phyloP scores from a whole-genome alignment of 2,113 vertebrate genomes.

The Corvus cornix region DNA sequence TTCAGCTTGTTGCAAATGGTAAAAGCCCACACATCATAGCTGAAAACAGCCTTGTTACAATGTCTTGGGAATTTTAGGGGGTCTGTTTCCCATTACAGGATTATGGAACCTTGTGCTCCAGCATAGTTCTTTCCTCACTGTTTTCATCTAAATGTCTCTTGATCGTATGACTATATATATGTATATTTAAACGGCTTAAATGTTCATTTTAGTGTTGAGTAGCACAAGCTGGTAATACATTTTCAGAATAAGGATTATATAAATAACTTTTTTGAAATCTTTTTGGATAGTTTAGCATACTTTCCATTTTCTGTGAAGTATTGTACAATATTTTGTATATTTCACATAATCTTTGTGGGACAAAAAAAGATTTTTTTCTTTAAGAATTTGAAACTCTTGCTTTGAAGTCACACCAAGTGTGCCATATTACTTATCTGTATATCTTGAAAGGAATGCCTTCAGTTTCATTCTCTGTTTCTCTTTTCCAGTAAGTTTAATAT shows the following conservation, averaged over 20 bases:
- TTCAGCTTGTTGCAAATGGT: background rate
- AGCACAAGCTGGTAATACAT: background rate
- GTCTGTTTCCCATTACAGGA: background rate
- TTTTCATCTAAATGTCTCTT: background rate
- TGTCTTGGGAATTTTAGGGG: background rate
- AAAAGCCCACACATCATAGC: background rate
- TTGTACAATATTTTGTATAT: background rate
- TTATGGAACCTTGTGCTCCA: background rate
- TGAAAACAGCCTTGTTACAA: background rate
- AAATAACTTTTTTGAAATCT: background rate
- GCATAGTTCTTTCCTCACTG: background rate
- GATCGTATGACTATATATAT: fast-evolving
- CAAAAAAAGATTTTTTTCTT: background rate
- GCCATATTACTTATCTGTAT: background rate
- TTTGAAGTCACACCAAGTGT: background rate
- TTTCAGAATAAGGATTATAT: background rate
- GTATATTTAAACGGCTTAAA: background rate
- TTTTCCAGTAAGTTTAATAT: background rate
- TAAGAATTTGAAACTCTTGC: background rate
- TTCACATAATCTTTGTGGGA: background rate
- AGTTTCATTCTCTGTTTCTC: background rate
- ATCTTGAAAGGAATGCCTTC: background rate
- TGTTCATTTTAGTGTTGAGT: background rate
- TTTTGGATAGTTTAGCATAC: background rate
- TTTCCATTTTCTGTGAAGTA: background rate